Evolutionary conservation across 2,888 invertebrate genomes (phyloP).

Genomic region (Punctoribates punctum): DNA sequence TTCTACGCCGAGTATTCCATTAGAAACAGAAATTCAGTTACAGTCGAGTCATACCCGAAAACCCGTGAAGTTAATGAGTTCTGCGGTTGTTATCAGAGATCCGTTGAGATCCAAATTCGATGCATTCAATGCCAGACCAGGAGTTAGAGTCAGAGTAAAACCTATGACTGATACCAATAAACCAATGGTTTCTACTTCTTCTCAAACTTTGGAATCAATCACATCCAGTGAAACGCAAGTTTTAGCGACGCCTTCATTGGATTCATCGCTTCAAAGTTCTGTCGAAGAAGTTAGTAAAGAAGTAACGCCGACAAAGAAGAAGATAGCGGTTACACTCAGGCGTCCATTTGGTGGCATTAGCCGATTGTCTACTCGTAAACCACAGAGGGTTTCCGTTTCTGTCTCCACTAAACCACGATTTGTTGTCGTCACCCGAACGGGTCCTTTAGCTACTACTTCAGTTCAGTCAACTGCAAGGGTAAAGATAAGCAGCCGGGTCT

Average conservation of each 20-base stretch:
- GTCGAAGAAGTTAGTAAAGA: background rate
- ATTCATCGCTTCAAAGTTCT: background rate
- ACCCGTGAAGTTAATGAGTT: constrained; percentile 37
- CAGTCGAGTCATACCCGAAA: constrained; percentile 24
- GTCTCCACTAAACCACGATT: constrained; percentile 37
- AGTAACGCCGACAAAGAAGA: background rate
- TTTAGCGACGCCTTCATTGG: background rate
- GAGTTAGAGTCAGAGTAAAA: constrained; percentile 46
- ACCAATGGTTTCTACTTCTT: constrained; percentile 28
- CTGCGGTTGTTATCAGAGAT: constrained; percentile 38
- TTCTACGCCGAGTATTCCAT: constrained; percentile 25
- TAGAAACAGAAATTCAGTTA: constrained; percentile 6
- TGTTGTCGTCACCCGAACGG: constrained; percentile 40
- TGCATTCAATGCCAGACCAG: constrained; percentile 45
- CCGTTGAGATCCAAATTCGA: constrained; percentile 35
- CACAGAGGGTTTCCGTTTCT: constrained; percentile 9
- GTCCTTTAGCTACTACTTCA: constrained; percentile 8
- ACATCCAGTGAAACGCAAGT: constrained; percentile 1
- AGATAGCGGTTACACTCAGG: constrained; percentile 21
- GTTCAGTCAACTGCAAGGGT: constrained; percentile 41
- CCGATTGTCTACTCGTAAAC: constrained; percentile 36
- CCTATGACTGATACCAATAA: constrained; percentile 41
- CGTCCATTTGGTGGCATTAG: constrained; percentile 34
- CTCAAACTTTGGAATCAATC: background rate
- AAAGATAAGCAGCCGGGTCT: constrained; percentile 45